Base-by-base conservation (phyloP, 1,140 invertebrate species). In the Rhopalosiphum padi region DNA sequence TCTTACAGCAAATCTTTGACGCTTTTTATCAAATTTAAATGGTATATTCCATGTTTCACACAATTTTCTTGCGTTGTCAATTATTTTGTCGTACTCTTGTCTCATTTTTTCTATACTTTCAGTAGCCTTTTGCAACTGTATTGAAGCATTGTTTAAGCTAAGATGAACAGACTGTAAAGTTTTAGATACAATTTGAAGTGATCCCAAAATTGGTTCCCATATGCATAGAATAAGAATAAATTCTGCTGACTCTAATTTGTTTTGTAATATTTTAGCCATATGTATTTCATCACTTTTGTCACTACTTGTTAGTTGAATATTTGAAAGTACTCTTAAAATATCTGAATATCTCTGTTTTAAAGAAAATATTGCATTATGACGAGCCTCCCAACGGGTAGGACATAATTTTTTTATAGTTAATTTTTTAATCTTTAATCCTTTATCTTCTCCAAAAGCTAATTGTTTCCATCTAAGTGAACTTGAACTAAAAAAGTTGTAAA, bases 401-500 rank as follows among this genome's bases (percentile, higher is more conserved):
- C 83, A 85, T 35, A 85, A 35, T 35, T 43, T 85, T 43, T 85
- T 85, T 88, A 88, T 25, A 8, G 86, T 88, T 88, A 43, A 18
- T 21, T 88, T 88, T 88, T n/a, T n/a, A 18, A 88, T 25, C 25
- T 88, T 88, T 51, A n/a, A 51, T n/a, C 48, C n/a, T 48, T 21
- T 46, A 30, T 88, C 46, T 88, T 87, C n/a, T 35, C 43, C 23
- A 8, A 87, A 25, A 48, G 85, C 85, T 87, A 87, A 43, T 87
- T n/a, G 15, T 22, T 41, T 11, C 85, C 85, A 48, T 48, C 43
- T 87, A 23, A 43, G 85, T 48, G 43, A 41, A 87, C 85, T 87
- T 46, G n/a, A 25, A 48, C 85, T 87, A 87, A 87, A 87, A 87
- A 87, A 46, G 11, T 87, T 87, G 43, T 87, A 87, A 87, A 46